These are phyloP conservation scores for Plecturocebus donacophilus DNA, from an alignment of 2,113 vertebrate genomes.

Conservation along the genomic window DNA sequence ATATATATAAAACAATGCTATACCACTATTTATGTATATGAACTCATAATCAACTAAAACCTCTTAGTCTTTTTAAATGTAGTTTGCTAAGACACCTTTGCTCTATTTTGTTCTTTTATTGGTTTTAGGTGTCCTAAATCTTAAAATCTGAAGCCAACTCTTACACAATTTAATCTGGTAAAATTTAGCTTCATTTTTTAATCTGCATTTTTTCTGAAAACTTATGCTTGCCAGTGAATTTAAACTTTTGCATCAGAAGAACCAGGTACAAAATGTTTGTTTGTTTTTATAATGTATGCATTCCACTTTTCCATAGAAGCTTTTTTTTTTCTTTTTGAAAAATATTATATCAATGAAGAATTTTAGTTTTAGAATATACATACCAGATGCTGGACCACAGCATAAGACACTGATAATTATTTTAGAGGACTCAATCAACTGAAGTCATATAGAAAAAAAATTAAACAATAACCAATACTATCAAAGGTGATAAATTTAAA, in stretches of 20 bases:
- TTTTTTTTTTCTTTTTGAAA: neutral
- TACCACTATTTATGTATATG: neutral
- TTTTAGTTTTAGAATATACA: neutral
- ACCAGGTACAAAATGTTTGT: neutral
- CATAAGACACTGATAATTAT: neutral
- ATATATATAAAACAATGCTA: too few relatives aligned
- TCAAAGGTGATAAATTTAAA: neutral
- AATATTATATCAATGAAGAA: neutral
- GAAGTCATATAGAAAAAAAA: neutral
- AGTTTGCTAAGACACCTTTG: neutral
- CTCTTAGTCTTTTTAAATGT: neutral
- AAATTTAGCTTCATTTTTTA: neutral
- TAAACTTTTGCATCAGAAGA: neutral
- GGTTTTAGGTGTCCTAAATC: neutral
- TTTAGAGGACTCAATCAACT: neutral
- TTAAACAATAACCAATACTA: neutral
- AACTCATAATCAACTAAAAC: neutral
- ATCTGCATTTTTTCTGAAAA: neutral
- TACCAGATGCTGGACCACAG: neutral
- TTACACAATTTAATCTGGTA: neutral
- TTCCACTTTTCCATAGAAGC: neutral
- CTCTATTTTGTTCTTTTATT: neutral
- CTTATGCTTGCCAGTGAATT: neutral
- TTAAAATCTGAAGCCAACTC: neutral
- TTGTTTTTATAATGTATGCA: neutral